A percentile compares a stretch with the other conserved stretches of the same genome.
These are phyloP conservation scores for Ephialtes manifestator DNA, from an alignment of 2,888 invertebrate genomes.

Conservation along the genomic window DNA sequence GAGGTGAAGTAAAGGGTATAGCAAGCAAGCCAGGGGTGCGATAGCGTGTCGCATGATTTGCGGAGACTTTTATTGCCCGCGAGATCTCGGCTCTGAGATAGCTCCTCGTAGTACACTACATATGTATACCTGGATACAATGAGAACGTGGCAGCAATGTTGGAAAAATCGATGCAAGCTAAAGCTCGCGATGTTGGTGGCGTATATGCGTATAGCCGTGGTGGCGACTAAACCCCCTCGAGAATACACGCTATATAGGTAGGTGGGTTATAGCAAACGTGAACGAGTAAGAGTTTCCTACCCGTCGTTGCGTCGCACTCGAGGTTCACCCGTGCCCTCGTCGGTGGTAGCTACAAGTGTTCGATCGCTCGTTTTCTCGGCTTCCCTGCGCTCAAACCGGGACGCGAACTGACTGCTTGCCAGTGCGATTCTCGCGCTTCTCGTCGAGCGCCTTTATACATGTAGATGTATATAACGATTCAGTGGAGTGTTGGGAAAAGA, in stretches of 20 bases:
- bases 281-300: constrained; percentile 55
- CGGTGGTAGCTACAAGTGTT: constrained; percentile 71
- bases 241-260: constrained; percentile 24
- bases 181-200: constrained; percentile 38
- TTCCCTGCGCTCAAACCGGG: constrained; percentile 50
- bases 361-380: constrained; percentile 71
- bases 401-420: constrained; percentile 16
- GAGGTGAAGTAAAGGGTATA: constrained; percentile 53
- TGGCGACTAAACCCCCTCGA: constrained; percentile 49
- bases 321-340: background rate
- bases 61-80: constrained; percentile 82
- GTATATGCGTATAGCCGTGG: constrained; percentile 26
- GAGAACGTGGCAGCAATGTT: constrained; percentile 37
- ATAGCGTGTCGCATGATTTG: constrained; percentile 84
- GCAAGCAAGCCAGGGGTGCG: constrained; percentile 65
- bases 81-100: constrained; percentile 73
- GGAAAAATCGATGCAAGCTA: constrained; percentile 64
- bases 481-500: background rate
- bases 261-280: constrained; percentile 28
- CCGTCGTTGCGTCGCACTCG: constrained; percentile 28
- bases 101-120: constrained; percentile 2
- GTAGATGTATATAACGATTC: background rate
- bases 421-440: constrained; percentile 26
- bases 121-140: background rate
- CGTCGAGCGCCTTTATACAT: background rate